Base-by-base conservation (phyloP, 2,888 invertebrate species). In the Liopterus haemorrhoidalis region DNA sequence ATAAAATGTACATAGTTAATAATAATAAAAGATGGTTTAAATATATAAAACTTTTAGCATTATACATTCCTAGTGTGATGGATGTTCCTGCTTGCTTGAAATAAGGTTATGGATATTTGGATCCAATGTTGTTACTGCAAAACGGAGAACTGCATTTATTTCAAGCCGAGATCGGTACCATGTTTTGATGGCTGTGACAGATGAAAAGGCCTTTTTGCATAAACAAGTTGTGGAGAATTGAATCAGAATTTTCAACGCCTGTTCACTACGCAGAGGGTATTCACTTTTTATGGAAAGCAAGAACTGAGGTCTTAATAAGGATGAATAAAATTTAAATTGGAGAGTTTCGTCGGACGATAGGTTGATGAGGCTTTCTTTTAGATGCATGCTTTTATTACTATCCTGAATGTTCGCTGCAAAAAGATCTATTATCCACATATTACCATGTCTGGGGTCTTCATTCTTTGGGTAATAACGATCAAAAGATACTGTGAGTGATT, bases 281-380 rank as follows among this genome's bases (percentile, higher is more conserved):
- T n/a, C n/a, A n/a, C n/a, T n/a, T n/a, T n/a, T n/a, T n/a, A n/a
- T n/a, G n/a, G n/a, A n/a, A n/a, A n/a, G n/a, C n/a, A n/a, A n/a
- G n/a, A n/a, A n/a, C n/a, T n/a, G n/a, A n/a, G n/a, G n/a, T n/a
- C n/a, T n/a, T n/a, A n/a, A n/a, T n/a, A n/a, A n/a, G 6, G 22
- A 22, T 22, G 22, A 22, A 22, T 22, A 8, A 22, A 22, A 22
- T 22, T 22, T 22, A 22, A 22, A 22, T 22, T 22, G 5, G 43
- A 46, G 43, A 46, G 35, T 38, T 14, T 49, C 21, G 35, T 49
- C 41, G 48, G 41, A 49, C 25, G 35, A 45, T 25, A 44, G 35
- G 27, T 50, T 42, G 41, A 49, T 49, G 38, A 37, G 43, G 49
- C 45, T 49, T 38, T 50, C 49, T 49, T 49, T 50, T 50, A 41